phyloP scores from a whole-genome alignment of 2,888 invertebrate species.

The Watsonalla binaria region DNA sequence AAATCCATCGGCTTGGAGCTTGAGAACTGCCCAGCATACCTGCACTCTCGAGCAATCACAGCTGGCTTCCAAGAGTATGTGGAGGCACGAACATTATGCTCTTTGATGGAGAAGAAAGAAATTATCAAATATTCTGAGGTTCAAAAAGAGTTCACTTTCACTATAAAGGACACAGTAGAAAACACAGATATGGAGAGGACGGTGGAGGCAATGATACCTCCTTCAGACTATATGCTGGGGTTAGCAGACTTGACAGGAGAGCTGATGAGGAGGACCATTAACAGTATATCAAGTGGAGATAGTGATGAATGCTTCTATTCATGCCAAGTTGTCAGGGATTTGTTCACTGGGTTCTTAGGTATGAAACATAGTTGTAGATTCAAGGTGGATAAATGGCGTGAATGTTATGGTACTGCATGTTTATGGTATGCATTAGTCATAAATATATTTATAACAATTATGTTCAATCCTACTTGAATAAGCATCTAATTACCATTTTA shows the following conservation, averaged over 20 bases:
- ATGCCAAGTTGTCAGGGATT: constrained; percentile 84
- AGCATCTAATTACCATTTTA: no score
- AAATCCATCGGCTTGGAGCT: constrained; percentile 85
- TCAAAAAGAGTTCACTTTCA: constrained; percentile 73
- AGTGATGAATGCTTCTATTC: constrained; percentile 83
- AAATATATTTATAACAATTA: no score
- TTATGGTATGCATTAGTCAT: no score
- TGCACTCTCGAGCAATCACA: constrained; percentile 58
- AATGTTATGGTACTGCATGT: no score
- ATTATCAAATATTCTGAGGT: constrained; percentile 81
- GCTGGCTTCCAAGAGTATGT: constrained; percentile 87
- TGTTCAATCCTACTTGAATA: no score
- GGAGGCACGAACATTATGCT: constrained; percentile 89
- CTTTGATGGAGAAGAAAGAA: constrained; percentile 79
- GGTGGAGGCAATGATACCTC: constrained; percentile 57
- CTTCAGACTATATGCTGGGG: constrained; percentile 83
- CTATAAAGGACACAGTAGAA: constrained; percentile 18
- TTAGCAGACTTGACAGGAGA: constrained; percentile 94
- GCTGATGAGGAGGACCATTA: constrained; percentile 92
- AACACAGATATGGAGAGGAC: constrained; percentile 30
- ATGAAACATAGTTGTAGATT: constrained; percentile 12
- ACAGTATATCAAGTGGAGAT: constrained; percentile 87
- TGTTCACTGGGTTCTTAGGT: constrained; percentile 82
- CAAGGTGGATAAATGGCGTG: no score
- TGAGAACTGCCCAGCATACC: constrained; percentile 81